These are phyloP conservation scores for Brachyistius frenatus DNA, from an alignment of 2,113 vertebrate species.

Conservation along the genomic window DNA sequence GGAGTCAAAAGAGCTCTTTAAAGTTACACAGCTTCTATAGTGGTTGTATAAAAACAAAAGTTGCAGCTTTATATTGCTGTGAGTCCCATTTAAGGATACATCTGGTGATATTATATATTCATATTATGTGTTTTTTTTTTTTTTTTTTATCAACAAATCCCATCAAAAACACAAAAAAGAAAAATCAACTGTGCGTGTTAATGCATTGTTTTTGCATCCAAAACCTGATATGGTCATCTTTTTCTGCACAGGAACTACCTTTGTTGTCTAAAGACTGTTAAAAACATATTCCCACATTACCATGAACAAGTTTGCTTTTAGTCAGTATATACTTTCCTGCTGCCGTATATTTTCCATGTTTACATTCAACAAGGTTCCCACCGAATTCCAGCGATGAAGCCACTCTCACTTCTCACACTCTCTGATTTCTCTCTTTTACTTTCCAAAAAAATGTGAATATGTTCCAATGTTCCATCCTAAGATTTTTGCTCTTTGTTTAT, in stretches of 20 bases:
- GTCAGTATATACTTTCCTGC: not conserved
- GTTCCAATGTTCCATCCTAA: not conserved
- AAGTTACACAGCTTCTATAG: constrained; percentile 14
- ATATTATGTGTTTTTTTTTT: not conserved
- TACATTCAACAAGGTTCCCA: constrained; percentile 69
- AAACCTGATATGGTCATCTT: not conserved
- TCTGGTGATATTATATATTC: not conserved
- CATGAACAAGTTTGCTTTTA: too few species aligned
- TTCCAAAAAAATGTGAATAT: constrained; percentile 16
- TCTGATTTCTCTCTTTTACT: not conserved
- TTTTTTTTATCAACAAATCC: too few species aligned
- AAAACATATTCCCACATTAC: not conserved
- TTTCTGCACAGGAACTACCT: not conserved
- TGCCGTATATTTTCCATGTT: too few species aligned
- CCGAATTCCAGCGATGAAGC: constrained; percentile 68
- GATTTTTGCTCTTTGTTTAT: not conserved
- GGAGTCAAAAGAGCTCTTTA: not conserved
- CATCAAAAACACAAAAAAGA: not conserved
- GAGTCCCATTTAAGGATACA: not conserved
- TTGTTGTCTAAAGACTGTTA: not conserved
- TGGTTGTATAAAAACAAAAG: constrained; percentile 11
- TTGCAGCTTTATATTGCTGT: not conserved
- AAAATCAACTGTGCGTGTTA: not conserved
- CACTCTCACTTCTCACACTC: constrained; percentile 23
- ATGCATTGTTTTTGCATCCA: too few species aligned